Base-by-base conservation (phyloP, 30 jellyfish, hydroid and myxozoan genomes). In the Aurelia coerulea region DNA sequence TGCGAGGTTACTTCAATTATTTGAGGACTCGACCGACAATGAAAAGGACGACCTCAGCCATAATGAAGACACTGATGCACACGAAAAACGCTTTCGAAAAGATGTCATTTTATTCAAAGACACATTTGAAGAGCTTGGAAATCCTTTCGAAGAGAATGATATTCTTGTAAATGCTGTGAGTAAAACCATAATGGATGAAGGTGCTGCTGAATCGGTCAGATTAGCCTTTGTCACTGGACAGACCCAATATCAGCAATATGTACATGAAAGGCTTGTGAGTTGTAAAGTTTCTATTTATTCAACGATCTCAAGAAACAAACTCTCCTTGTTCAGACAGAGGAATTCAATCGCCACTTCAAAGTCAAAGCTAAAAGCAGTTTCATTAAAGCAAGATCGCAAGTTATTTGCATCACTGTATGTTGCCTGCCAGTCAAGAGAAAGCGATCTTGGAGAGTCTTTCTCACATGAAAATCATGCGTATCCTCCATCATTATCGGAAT, bases 141-240 rank as follows among this genome's bases (percentile, higher is more conserved):
- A 88, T 64, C 93, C 92, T 0, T 79, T 88, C 35, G 74, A 79
- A 19, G 93, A 88, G 63, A 51, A 68, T 16, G 78, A 68, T 51
- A 52, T 58, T 77, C 73, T 79, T 2, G 1, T 79, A 17, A 42
- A 72, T 13, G 59, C 54, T 0, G 65, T 17, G 73, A 51, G 71
- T 49, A 41, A 42, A 50, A 42, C 37, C 63, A 53, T 88, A 0
- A 42, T 70, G 76, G 71, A 6, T 1, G 84, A 78, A 0, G 67
- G 42, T 52, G 54, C 85, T 4, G 5, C 59, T 54, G 4, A 56
- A 23, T 76, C 90, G 10, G 83, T 79, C 2, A 23, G 54, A 19
- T 32, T 42, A 1, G 78, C 74, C 3, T 31, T 54, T 1, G 46
- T 23, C 15, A 87, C 46, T 3, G 88, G 88, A 29, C 52, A 64